Percentiles rank a stretch among this genome's conserved stretches.
Conservation (phyloP, 2,888 invertebrate genomes). For the Parapristionchus giblindavisi region DNA sequence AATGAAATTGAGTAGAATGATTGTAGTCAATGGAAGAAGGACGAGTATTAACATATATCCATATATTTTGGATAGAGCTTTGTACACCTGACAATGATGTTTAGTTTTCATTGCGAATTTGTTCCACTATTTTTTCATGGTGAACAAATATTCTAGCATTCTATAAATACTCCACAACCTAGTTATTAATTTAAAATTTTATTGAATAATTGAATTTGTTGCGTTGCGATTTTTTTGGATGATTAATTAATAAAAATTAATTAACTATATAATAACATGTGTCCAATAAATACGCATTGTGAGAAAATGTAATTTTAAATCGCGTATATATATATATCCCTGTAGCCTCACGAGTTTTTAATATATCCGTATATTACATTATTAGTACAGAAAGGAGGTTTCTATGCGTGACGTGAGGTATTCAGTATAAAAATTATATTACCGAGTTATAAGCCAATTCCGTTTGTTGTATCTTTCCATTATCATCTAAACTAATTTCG, state of each 20-base stretch:
- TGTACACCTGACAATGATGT: constrained; percentile 51
- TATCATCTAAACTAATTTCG: constrained; percentile 52
- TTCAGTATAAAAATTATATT: too few relatives aligned
- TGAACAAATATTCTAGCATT: too few relatives aligned
- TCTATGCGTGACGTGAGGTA: neutral
- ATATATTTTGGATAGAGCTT: constrained; percentile 56
- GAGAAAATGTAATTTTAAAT: neutral
- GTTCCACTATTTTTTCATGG: neutral
- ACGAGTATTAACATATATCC: constrained; percentile 60
- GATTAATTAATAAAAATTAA: too few relatives aligned
- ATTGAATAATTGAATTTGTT: too few relatives aligned
- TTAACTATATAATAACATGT: too few relatives aligned
- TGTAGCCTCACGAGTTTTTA: too few relatives aligned
- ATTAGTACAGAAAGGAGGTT: too few relatives aligned
- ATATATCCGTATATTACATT: too few relatives aligned
- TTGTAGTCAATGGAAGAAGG: constrained; percentile 63
- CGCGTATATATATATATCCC: too few relatives aligned
- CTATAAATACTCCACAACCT: too few relatives aligned
- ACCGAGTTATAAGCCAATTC: constrained; percentile 1
- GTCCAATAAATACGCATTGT: neutral
- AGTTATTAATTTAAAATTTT: too few relatives aligned
- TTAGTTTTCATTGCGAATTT: neutral
- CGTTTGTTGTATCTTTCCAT: constrained; percentile 23
- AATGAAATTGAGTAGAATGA: constrained; percentile 62
- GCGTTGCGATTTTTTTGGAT: too few relatives aligned